Evolutionary conservation across 2,888 invertebrate genomes (phyloP).

Genomic region (Dendrolimus pini): DNA sequence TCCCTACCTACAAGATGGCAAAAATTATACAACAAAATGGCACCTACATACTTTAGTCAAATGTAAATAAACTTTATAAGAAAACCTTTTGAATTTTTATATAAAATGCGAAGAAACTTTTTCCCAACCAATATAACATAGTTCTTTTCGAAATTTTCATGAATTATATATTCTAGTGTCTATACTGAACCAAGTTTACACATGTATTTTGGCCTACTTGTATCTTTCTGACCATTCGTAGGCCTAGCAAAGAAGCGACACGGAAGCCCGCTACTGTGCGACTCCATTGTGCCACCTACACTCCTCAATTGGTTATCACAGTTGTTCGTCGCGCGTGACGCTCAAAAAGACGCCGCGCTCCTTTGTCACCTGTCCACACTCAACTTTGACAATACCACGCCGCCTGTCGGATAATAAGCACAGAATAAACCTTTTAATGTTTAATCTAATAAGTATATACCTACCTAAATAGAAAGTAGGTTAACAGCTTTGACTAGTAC

Average conservation of each 20-base stretch:
- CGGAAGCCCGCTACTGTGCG: constrained; percentile 72
- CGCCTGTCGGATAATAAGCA: constrained; percentile 16
- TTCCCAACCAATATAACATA: no score
- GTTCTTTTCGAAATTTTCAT: no score
- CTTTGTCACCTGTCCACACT: constrained; percentile 49
- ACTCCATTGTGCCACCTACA: constrained; percentile 41
- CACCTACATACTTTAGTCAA: no score
- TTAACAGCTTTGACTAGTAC: neutral
- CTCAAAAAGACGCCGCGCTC: constrained; percentile 46
- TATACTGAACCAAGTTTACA: no score
- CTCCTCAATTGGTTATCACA: constrained; percentile 55
- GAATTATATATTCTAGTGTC: no score
- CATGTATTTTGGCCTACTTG: no score
- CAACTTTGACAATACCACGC: constrained; percentile 22
- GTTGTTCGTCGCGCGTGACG: constrained; percentile 46
- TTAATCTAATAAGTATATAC: constrained; percentile 10
- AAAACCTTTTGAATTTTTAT: no score
- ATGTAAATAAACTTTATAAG: no score
- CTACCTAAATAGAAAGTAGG: constrained; percentile 7
- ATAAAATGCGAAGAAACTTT: no score
- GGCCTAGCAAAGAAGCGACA: constrained; percentile 30
- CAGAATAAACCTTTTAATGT: constrained; percentile 12
- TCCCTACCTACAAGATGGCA: no score
- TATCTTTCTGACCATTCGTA: constrained; percentile 25
- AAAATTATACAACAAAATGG: no score